These are phyloP conservation scores for Drosophila quadrilineata DNA, from an alignment of 1,140 invertebrate genomes.

Conservation along the genomic window DNA sequence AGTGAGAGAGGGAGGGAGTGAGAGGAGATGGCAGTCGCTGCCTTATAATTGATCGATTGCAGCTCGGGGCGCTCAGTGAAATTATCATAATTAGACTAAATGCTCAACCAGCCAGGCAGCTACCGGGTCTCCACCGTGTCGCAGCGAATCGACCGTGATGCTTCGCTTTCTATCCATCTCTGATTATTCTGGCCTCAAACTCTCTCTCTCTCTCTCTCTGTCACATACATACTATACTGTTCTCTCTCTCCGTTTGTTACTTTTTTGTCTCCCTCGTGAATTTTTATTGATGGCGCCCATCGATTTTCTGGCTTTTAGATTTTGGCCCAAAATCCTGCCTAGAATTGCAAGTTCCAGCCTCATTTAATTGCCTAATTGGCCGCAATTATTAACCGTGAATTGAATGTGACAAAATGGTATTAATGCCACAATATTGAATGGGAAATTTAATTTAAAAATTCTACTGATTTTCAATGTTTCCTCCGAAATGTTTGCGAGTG, in stretches of 20 bases:
- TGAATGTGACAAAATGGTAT: too few species aligned
- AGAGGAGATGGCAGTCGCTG: not conserved
- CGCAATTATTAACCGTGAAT: too few species aligned
- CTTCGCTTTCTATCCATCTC: conserved; percentile 7
- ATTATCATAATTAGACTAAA: conserved; percentile 79
- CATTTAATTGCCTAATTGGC: not conserved
- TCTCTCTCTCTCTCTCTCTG: conserved; percentile 1
- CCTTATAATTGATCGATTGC: conserved; percentile 76
- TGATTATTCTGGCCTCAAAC: not conserved
- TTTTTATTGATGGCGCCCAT: conserved; percentile 6
- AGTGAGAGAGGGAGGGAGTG: not conserved
- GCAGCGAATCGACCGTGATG: conserved; percentile 2
- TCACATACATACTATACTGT: not conserved
- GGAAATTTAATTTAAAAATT: too few species aligned
- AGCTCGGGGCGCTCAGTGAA: conserved; percentile 57
- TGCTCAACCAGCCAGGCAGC: conserved; percentile 31
- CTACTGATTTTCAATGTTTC: too few species aligned
- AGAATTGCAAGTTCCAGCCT: not conserved
- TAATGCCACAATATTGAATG: too few species aligned
- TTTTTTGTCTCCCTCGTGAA: not conserved
- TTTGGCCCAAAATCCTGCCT: not conserved
- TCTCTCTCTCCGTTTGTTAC: not conserved
- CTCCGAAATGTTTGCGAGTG: too few species aligned
- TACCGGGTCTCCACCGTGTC: conserved; percentile 16
- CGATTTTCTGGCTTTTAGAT: not conserved